A percentile compares a stretch with the other conserved stretches of the same genome.
phyloP scores from a whole-genome alignment of 2,888 invertebrate genomes.

The Nematopogon swammerdamellus region DNA sequence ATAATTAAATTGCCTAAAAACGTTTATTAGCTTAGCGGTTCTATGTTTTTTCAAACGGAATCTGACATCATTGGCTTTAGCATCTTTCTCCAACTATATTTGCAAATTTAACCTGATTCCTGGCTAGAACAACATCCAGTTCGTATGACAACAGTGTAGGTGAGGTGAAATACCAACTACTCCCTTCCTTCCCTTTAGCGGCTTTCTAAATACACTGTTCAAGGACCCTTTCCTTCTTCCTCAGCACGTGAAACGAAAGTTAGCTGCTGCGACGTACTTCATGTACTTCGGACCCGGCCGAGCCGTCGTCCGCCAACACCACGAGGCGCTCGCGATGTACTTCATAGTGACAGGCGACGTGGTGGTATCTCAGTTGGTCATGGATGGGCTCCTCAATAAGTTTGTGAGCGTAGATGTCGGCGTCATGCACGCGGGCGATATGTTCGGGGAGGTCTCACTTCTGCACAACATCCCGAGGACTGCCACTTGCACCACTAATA shows the following conservation, averaged over 20 bases:
- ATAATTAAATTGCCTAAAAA: too few relatives aligned
- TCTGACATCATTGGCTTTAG: too few relatives aligned
- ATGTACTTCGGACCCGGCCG: constrained; percentile 58
- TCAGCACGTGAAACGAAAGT: constrained; percentile 56
- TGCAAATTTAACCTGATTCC: too few relatives aligned
- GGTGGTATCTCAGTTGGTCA: constrained; percentile 42
- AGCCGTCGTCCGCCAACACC: constrained; percentile 59
- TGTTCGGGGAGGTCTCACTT: constrained; percentile 66
- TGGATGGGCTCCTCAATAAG: constrained; percentile 47
- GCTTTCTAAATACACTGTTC: too few relatives aligned
- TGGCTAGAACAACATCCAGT: too few relatives aligned
- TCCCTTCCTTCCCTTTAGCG: too few relatives aligned
- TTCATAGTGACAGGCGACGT: constrained; percentile 61
- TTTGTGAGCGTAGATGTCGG: constrained; percentile 44
- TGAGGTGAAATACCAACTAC: too few relatives aligned
- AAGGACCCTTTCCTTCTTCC: too few relatives aligned
- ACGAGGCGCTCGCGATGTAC: constrained; percentile 58
- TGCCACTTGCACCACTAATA: constrained; percentile 56
- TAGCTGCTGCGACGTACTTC: constrained; percentile 61
- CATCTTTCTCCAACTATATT: too few relatives aligned
- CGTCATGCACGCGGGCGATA: constrained; percentile 52
- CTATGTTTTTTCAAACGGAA: too few relatives aligned
- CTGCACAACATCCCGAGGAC: constrained; percentile 59
- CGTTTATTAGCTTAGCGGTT: too few relatives aligned
- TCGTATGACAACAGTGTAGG: too few relatives aligned